Evolutionary conservation across 2,888 invertebrate species (phyloP).

Genomic region (Panorpa germanica): DNA sequence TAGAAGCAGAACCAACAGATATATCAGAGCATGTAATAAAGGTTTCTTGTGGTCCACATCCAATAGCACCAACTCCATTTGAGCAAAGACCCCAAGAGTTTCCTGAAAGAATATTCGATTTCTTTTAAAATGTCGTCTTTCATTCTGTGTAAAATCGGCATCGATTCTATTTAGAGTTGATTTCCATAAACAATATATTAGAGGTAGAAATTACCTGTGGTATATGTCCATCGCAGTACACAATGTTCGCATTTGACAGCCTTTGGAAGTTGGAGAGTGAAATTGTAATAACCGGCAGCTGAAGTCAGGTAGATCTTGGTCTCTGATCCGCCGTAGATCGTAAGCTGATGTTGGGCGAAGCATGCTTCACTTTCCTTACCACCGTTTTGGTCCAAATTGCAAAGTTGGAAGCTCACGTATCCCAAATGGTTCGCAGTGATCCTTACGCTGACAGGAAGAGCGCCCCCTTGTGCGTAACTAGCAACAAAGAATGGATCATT

Average conservation of each 20-base stretch:
- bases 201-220: conserved; percentile 20
- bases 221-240: conserved; percentile 34
- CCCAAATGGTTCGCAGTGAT: conserved; percentile 29
- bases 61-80: conserved; percentile 20
- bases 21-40: conserved; percentile 32
- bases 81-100: conserved; percentile 29
- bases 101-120: conserved; percentile 15
- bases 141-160: not conserved
- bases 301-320: conserved; percentile 13
- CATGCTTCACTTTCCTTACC: conserved; percentile 30
- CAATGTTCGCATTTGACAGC: conserved; percentile 29
- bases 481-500: not conserved
- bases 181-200: not conserved
- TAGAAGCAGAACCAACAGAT: too few species aligned
- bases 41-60: conserved; percentile 30
- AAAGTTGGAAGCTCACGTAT: conserved; percentile 27
- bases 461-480: conserved; percentile 17
- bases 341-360: conserved; percentile 23
- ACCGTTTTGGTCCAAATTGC: conserved; percentile 23
- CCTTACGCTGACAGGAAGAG: conserved; percentile 19
- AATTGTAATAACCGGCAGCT: conserved; percentile 16
- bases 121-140: conserved; percentile 10
- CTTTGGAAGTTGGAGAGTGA: conserved; percentile 22
- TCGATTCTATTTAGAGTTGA: not conserved
- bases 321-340: conserved; percentile 17